A percentile compares a stretch with the other conserved stretches of the same genome.
These are phyloP conservation scores for Dipodomys ordii DNA, from an alignment of 2,113 vertebrate genomes.

Conservation along the genomic window DNA sequence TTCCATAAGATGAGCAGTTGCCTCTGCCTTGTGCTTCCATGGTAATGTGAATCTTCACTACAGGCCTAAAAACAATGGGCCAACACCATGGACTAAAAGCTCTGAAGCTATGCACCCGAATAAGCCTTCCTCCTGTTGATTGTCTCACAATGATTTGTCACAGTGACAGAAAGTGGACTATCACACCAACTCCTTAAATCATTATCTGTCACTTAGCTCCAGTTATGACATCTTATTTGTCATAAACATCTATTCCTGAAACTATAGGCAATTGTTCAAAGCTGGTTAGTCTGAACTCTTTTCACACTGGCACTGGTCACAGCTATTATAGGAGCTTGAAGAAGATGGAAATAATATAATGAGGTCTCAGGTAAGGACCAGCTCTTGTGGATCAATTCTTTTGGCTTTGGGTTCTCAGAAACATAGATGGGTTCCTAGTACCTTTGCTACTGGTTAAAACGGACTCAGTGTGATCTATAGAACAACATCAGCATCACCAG, in stretches of 20 bases:
- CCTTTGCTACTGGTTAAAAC: background rate
- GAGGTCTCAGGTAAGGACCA: background rate
- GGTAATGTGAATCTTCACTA: background rate
- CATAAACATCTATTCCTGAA: background rate
- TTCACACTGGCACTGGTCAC: background rate
- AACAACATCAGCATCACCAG: background rate
- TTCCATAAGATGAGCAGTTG: background rate
- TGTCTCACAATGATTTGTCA: background rate
- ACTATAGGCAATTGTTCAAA: background rate
- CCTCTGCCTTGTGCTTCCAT: too few relatives aligned
- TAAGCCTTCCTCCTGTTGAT: background rate
- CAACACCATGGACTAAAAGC: too few relatives aligned
- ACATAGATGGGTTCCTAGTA: background rate
- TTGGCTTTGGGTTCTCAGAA: background rate
- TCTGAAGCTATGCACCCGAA: too few relatives aligned
- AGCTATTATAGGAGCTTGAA: background rate
- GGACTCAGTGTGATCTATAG: background rate
- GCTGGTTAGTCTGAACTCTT: background rate
- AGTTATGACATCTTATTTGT: constrained; percentile 1
- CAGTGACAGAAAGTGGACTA: background rate
- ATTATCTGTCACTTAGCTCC: background rate
- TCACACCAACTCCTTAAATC: background rate
- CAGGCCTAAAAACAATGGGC: background rate
- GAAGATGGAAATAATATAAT: background rate
- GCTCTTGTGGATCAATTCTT: background rate